Evolutionary conservation across 23 tunicate species (phyloP), one percentile per base, ranked within the genome.

Genomic region (Halocynthia aurantium): DNA sequence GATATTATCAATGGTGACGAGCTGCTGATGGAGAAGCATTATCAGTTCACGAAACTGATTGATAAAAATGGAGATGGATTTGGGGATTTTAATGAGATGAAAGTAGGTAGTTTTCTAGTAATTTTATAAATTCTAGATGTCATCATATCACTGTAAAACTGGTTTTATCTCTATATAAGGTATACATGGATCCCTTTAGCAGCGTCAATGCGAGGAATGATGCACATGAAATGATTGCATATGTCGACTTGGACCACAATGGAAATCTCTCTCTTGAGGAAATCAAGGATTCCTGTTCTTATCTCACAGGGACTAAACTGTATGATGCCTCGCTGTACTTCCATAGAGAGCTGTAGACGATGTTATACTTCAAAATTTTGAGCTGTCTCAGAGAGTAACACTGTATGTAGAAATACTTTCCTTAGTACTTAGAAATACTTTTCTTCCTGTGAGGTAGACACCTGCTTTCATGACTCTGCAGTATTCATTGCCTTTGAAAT

Each of bases 271-370:
- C 53, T 51, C 17, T 67, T 49, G 75, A 80, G 21, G 83, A 80
- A 31, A 66, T 80, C 50, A n/a, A 52, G 83, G 58, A 80, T 15
- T 60, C 73, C 10, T 69, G 83, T 56, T 75, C 69, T 19, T 80
- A 68, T 54, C 55, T 80, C 15, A 80, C 83, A 6, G 83, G 83
- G 22, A 80, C 75, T 5, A 80, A 80, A 6, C 65, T 80, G 20
- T 80, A 19, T 70, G 73, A 80, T 67, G 78, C 78, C 6, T 74
- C 78, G 5, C 17, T 64, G 8, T 74, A 53, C 56, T 74, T 74
- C 21, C 78, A 74, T 56, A 74, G 57, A 13, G 78, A 74, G 56
- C 62, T 74, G 2, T 74, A 50, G 44, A 31, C 44, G 44, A 31
- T 31, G 44, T 31, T 4, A 4, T 31, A 31, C 44, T 31, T 31